Conservation (phyloP, 2,888 invertebrate genomes). For the Nomada hirtipes region DNA sequence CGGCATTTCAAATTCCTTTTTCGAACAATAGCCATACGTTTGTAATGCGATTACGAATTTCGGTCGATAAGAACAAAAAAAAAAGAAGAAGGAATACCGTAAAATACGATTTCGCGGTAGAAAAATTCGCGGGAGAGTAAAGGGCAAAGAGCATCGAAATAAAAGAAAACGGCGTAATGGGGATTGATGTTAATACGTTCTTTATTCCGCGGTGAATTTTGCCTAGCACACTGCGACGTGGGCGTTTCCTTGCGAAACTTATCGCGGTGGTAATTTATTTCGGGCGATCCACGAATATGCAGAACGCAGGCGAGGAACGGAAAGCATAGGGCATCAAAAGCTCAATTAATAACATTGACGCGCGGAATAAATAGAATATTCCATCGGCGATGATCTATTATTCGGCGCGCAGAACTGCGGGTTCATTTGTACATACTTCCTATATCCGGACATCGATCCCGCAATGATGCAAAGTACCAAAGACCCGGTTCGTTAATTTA, state of each 20-base stretch:
- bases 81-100: too few species aligned
- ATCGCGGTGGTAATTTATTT: slow-evolving; percentile 10
- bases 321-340: background rate
- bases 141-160: background rate
- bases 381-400: slow-evolving; percentile 2
- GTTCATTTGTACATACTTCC: slow-evolving; percentile 1
- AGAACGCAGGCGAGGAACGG: background rate
- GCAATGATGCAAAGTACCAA: too few species aligned
- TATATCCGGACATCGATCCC: too few species aligned
- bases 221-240: background rate
- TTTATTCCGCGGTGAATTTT: background rate
- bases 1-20: background rate
- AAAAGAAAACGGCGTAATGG: background rate
- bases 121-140: background rate
- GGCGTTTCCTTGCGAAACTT: background rate
- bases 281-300: background rate
- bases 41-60: too few species aligned
- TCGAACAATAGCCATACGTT: background rate
- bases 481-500: background rate
- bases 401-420: background rate
- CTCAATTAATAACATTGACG: slow-evolving; percentile 39
- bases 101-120: background rate
- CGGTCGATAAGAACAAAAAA: too few species aligned
- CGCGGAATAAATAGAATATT: slow-evolving; percentile 25
- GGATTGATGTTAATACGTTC: background rate